Evolutionary conservation across 2,888 invertebrate genomes (phyloP).

Genomic region (Amblyjoppa proteus): DNA sequence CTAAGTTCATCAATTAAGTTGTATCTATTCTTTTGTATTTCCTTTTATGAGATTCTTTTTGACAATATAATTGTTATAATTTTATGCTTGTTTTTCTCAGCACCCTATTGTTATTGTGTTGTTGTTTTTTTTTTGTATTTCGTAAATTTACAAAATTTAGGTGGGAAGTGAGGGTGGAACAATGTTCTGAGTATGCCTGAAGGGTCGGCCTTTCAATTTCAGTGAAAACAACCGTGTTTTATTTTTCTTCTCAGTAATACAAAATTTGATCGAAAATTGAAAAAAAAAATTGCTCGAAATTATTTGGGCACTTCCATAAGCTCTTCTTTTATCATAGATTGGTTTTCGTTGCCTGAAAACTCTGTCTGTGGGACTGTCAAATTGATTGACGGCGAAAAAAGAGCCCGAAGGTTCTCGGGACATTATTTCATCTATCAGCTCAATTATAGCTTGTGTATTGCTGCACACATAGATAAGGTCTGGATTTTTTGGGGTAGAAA

Average conservation of each 20-base stretch:
- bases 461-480: conserved; percentile 22
- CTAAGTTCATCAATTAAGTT: conserved; percentile 67
- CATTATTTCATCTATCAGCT: not conserved
- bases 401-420: not conserved
- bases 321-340: not conserved
- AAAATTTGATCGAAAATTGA: not conserved
- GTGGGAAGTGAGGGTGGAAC: not conserved
- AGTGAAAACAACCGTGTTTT: not conserved
- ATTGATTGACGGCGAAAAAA: not conserved
- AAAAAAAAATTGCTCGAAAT: not conserved
- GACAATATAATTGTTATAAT: conserved; percentile 64
- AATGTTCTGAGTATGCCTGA: not conserved
- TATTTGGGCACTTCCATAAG: not conserved
- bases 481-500: conserved; percentile 15
- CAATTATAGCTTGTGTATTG: conserved; percentile 40
- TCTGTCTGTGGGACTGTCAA: not conserved
- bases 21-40: conserved; percentile 73
- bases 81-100: conserved; percentile 64
- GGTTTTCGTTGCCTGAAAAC: not conserved
- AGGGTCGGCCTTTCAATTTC: not conserved
- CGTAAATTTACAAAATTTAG: not conserved
- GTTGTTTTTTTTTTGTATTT: conserved; percentile 25
- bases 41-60: conserved; percentile 70
- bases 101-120: conserved; percentile 61
- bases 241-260: not conserved